Conservation (phyloP, 2,888 invertebrate species). For the Petrolisthes cinctipes region DNA sequence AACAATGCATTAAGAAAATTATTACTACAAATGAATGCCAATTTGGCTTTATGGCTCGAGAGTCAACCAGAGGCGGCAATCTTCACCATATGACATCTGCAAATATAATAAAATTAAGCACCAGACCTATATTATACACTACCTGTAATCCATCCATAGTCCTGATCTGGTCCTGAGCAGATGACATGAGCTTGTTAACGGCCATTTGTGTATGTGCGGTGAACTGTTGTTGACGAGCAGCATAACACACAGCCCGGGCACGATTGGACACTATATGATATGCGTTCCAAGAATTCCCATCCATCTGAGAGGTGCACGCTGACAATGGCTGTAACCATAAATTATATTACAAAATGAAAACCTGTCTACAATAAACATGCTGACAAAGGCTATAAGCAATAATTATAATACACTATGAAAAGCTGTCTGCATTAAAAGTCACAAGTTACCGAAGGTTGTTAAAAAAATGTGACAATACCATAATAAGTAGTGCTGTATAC, state of each 20-base stretch:
- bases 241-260: slow-evolving; percentile 78
- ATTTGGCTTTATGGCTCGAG: too few relatives aligned
- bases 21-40: background rate
- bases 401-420: too few relatives aligned
- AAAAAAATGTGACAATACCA: too few relatives aligned
- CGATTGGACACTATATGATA: slow-evolving; percentile 79
- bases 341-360: too few relatives aligned
- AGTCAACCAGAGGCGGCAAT: background rate
- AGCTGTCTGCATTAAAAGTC: too few relatives aligned
- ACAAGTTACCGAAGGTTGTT: too few relatives aligned
- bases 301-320: slow-evolving; percentile 78
- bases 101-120: background rate
- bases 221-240: slow-evolving; percentile 73
- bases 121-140: background rate
- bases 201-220: slow-evolving; percentile 52
- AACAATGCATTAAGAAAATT: too few relatives aligned
- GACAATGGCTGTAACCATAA: slow-evolving; percentile 72
- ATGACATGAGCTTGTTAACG: slow-evolving; percentile 46
- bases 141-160: slow-evolving; percentile 55
- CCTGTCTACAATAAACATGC: too few relatives aligned
- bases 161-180: slow-evolving; percentile 52
- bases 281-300: slow-evolving; percentile 78
- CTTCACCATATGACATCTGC: background rate
- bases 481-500: too few relatives aligned
- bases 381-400: too few relatives aligned